Conservation (phyloP, 1,140 invertebrate species). For the Hirudo medicinalis region DNA sequence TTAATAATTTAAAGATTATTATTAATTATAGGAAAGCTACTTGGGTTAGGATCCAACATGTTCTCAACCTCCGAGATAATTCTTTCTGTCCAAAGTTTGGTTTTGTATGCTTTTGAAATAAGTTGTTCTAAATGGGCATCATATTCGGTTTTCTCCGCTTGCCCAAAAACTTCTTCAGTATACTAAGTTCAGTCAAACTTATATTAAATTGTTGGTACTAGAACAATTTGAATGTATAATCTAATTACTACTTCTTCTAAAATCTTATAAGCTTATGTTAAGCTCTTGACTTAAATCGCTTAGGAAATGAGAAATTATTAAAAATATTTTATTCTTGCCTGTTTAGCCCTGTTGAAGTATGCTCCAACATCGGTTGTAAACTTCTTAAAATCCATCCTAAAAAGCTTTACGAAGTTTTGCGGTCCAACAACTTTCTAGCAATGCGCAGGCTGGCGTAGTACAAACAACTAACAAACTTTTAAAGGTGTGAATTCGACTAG, state of each 20-base stretch:
- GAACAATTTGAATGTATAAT: too few relatives aligned
- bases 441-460: too few relatives aligned
- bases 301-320: too few relatives aligned
- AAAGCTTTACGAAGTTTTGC: too few relatives aligned
- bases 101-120: conserved; percentile 66
- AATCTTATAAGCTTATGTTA: too few relatives aligned
- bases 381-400: conserved; percentile 13
- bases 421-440: too few relatives aligned
- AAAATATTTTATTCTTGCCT: background rate
- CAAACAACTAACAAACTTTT: too few relatives aligned
- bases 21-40: conserved; percentile 38
- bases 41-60: conserved; percentile 81
- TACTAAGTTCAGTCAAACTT: conserved; percentile 47
- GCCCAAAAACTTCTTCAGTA: conserved; percentile 80
- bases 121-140: conserved; percentile 84
- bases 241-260: too few relatives aligned
- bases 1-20: too few relatives aligned
- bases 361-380: conserved; percentile 9
- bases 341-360: conserved; percentile 11
- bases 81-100: conserved; percentile 79
- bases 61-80: conserved; percentile 68
- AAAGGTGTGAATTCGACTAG: too few relatives aligned
- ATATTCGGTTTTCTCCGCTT: conserved; percentile 79
- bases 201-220: too few relatives aligned
- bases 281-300: too few relatives aligned